phyloP scores from a whole-genome alignment of 2,888 invertebrate species.

The Actias luna region DNA sequence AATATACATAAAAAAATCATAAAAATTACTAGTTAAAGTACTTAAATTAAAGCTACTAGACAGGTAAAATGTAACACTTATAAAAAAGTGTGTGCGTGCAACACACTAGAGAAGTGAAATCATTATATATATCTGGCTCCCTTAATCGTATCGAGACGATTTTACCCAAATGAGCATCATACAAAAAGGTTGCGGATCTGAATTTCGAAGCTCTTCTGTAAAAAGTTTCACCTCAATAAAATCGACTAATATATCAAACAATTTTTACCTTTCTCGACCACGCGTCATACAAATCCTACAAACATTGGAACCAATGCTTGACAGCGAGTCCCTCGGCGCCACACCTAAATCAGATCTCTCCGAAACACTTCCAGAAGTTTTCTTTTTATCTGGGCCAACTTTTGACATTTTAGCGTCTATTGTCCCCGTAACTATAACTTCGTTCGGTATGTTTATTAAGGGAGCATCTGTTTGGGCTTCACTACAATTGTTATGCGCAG shows the following conservation, averaged over 20 bases:
- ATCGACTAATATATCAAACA: slow-evolving; percentile 16
- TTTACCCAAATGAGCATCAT: too few species aligned
- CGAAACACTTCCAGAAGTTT: slow-evolving; percentile 53
- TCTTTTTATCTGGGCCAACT: slow-evolving; percentile 52
- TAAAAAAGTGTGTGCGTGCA: too few species aligned
- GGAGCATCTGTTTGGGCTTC: slow-evolving; percentile 42
- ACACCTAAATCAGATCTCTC: slow-evolving; percentile 61
- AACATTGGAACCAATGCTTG: slow-evolving; percentile 82
- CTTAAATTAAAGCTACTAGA: too few species aligned
- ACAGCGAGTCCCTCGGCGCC: slow-evolving; percentile 65
- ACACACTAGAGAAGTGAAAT: too few species aligned
- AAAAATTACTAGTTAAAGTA: too few species aligned
- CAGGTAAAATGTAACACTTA: too few species aligned
- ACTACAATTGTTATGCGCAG: slow-evolving; percentile 41
- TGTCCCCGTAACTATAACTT: slow-evolving; percentile 51
- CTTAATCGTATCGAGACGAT: too few species aligned
- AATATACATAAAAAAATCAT: too few species aligned
- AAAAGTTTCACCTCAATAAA: slow-evolving; percentile 25
- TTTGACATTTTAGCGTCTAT: slow-evolving; percentile 53
- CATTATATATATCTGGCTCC: too few species aligned
- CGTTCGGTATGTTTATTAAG: slow-evolving; percentile 38
- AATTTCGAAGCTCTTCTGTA: too few species aligned
- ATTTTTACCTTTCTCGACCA: slow-evolving; percentile 65
- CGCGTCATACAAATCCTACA: slow-evolving; percentile 85
- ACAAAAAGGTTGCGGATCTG: too few species aligned